A percentile compares a stretch with the other conserved stretches of the same genome.
phyloP scores from a whole-genome alignment of 2,797 vertebrate genomes.

The Acipenser ruthenus region DNA sequence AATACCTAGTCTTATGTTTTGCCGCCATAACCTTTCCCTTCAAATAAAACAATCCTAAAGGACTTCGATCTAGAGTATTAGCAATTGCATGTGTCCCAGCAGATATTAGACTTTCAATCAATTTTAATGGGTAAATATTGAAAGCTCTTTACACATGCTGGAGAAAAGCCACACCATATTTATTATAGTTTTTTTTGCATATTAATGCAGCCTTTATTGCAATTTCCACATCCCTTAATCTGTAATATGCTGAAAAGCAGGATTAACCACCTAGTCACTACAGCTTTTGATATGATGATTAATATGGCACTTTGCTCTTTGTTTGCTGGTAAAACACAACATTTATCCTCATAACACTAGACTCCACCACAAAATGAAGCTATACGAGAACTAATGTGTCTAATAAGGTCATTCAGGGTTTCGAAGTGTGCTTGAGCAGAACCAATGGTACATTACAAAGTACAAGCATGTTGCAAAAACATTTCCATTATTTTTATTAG shows the following conservation, averaged over 20 bases:
- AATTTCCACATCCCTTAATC: no score
- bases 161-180: no score
- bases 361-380: background rate
- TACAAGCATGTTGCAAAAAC: background rate
- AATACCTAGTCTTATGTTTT: no score
- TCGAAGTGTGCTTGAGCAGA: background rate
- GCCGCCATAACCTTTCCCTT: no score
- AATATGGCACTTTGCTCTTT: background rate
- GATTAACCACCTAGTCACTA: background rate
- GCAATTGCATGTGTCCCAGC: constrained; percentile 10
- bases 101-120: constrained; percentile 10
- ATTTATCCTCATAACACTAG: background rate
- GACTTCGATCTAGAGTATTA: no score
- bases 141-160: background rate
- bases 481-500: background rate
- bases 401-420: background rate
- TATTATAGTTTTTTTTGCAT: no score
- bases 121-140: background rate
- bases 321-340: background rate
- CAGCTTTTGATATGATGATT: background rate
- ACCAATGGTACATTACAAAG: background rate
- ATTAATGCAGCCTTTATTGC: no score
- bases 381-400: background rate
- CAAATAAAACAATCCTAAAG: no score
- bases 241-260: background rate